Evolutionary conservation across 2,888 invertebrate genomes (phyloP).

Genomic region (Biston betularia): DNA sequence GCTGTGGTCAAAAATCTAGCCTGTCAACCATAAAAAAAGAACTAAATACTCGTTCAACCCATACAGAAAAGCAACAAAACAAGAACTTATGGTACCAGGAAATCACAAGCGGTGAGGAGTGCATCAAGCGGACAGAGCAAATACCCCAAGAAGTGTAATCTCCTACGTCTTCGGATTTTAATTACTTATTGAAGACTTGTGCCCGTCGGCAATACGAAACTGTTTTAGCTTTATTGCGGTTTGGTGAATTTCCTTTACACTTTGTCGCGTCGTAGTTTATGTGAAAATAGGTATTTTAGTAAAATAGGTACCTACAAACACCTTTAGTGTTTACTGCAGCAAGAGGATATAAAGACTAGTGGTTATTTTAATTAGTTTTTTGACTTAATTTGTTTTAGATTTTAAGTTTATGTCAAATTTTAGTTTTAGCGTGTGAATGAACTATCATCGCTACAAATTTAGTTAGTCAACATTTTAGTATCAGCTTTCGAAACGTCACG

Average conservation of each 20-base stretch:
- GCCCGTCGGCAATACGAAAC: conserved; percentile 80
- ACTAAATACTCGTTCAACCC: neutral
- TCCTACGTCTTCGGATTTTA: conserved; percentile 81
- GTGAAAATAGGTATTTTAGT: conserved; percentile 1
- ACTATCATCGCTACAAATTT: too few species aligned
- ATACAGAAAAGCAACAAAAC: neutral
- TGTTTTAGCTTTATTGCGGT: conserved; percentile 79
- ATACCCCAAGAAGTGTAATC: conserved; percentile 79
- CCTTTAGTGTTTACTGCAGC: too few species aligned
- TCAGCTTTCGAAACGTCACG: too few species aligned
- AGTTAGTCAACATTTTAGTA: too few species aligned
- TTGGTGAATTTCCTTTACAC: conserved; percentile 63
- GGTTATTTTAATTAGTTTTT: too few species aligned
- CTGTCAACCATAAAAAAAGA: too few species aligned
- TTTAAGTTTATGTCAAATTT: too few species aligned
- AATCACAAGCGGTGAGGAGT: conserved; percentile 69
- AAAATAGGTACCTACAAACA: neutral
- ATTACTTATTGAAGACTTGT: conserved; percentile 86
- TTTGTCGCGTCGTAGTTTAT: conserved; percentile 42
- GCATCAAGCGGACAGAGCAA: conserved; percentile 69
- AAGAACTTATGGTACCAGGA: conserved; percentile 59
- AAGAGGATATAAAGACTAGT: too few species aligned
- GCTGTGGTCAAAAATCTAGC: too few species aligned
- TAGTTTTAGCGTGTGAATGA: too few species aligned
- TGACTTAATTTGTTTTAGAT: too few species aligned